phyloP scores from a whole-genome alignment of 2,797 vertebrate species.

The Muscicapa comitata region DNA sequence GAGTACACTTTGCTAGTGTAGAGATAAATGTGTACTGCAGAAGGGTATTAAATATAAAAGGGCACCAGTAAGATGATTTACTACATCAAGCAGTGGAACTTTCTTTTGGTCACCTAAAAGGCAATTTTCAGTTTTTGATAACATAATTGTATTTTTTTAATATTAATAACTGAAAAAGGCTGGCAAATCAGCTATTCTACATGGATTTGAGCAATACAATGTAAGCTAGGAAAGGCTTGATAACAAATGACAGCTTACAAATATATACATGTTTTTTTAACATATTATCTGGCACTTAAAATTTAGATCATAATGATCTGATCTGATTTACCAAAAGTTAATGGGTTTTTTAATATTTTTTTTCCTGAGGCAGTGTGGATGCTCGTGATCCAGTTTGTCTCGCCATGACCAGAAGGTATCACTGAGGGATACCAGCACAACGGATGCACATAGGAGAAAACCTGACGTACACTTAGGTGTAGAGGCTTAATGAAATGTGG shows the following conservation, averaged over 20 bases:
- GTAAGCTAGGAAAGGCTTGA: not conserved
- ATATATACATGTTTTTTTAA: not conserved
- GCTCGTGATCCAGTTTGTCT: constrained; percentile 12
- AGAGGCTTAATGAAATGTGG: constrained; percentile 56
- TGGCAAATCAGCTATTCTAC: not conserved
- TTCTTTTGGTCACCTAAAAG: constrained; percentile 67
- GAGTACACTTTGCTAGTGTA: constrained; percentile 80
- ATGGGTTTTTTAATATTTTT: not conserved
- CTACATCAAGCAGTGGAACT: constrained; percentile 55
- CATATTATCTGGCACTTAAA: not conserved
- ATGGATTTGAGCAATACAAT: not conserved
- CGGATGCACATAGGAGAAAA: not conserved
- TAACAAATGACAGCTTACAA: not conserved
- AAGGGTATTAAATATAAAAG: constrained; percentile 76
- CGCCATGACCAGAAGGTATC: constrained; percentile 41
- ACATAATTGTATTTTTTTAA: constrained; percentile 26
- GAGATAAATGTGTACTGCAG: constrained; percentile 73
- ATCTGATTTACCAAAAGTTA: constrained; percentile 36
- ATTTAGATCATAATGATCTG: not conserved
- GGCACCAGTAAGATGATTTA: constrained; percentile 73
- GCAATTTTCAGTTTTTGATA: constrained; percentile 62
- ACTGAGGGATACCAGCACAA: constrained; percentile 10
- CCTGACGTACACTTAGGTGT: not conserved
- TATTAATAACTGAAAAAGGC: not conserved
- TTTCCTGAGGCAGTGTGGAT: constrained; percentile 1